Evolutionary conservation across 2,113 vertebrate genomes (phyloP), one percentile per base, ranked within the genome.

Genomic region (Chlorodrepanis virens): DNA sequence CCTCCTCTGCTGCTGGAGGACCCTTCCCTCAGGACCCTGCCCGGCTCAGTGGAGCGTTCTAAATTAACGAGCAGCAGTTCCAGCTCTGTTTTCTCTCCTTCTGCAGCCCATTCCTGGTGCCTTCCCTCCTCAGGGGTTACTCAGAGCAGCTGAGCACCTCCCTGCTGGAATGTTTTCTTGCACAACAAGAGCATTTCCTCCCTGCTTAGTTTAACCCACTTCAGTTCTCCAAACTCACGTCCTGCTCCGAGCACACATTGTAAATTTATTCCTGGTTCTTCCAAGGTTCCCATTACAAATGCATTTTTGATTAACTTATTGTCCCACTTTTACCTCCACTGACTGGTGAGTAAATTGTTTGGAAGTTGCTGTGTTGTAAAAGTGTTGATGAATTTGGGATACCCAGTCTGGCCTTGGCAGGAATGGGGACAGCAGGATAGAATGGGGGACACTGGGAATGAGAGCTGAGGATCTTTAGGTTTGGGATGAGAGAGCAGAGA

Each of bases 1-100:
- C 42, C 45, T 6, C 0, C 14, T 1, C 39, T 3, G 0, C 0
- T 6, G 10, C 40, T 19, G 10, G 4, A 31, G 53, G 53, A 54
- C 29, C 8, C 59, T 28, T 9, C 47, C 12, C 75, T 21, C 45
- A 15, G 50, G 83, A 76, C 67, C 71, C 61, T 12, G 59, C n/a
- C 86, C 44, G 29, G 0, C 10, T 63, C 16, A 1, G 4, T 3
- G 45, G 74, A 50, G 52, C 39, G 18, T 2, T 50, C 79, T 14
- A 23, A 56, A 3, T 59, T 44, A 54, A 76, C 2, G 20, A 96
- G 78, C 77, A 90, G 57, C 84, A 57, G 23, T 35, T 57, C 28
- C 24, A 3, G 23, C 63, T 40, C 45, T 76, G 77, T 39, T 91
- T 67, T 31, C 60, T 61, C 11, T 23, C 1, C 6, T 13, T 35